phyloP scores from a whole-genome alignment of 2,113 vertebrate genomes.

The Cranoglanis bouderius region DNA sequence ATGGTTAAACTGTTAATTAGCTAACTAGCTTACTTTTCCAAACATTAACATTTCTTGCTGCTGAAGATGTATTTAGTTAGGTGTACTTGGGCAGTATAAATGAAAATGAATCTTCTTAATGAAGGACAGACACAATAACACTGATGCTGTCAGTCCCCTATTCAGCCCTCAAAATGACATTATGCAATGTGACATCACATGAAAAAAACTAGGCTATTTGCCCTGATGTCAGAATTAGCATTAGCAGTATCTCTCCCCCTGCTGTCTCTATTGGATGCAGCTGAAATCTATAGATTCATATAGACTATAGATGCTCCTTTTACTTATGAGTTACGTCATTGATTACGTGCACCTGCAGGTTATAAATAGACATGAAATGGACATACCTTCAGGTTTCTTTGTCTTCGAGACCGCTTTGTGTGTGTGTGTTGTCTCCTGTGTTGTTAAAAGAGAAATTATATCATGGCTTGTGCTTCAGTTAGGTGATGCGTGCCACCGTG shows the following conservation, averaged over 20 bases:
- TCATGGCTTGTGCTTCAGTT: too few relatives aligned
- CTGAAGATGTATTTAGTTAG: neutral
- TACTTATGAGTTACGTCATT: too few relatives aligned
- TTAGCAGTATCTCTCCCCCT: neutral
- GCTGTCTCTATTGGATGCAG: neutral
- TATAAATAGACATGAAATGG: too few relatives aligned
- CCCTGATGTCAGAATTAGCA: neutral
- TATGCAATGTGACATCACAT: neutral
- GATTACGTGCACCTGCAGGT: too few relatives aligned
- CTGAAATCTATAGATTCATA: neutral
- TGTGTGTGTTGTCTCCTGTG: too few relatives aligned
- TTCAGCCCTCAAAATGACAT: neutral
- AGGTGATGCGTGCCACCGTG: too few relatives aligned
- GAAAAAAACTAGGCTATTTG: neutral
- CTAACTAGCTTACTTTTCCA: neutral
- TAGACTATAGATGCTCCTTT: neutral
- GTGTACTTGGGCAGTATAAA: neutral
- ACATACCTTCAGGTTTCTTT: too few relatives aligned
- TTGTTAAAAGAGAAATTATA: too few relatives aligned
- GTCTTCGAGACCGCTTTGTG: too few relatives aligned
- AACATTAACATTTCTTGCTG: neutral
- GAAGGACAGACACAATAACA: neutral
- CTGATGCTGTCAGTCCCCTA: neutral
- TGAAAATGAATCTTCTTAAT: neutral
- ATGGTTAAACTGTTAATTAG: neutral